Conservation (phyloP, 2,113 vertebrate genomes). For the Ageneiosus marmoratus region DNA sequence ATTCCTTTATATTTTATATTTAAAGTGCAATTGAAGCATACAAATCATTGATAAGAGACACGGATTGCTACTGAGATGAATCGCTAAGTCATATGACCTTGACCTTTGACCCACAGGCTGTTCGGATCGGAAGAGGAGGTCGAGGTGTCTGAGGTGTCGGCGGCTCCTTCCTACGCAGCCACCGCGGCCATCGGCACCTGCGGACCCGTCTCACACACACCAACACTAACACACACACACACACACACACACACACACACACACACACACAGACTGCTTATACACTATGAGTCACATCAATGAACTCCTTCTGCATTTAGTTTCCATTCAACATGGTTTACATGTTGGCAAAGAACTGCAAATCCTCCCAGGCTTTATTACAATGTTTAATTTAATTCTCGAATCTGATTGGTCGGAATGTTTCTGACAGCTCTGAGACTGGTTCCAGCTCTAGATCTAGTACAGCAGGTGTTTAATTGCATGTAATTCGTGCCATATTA, state of each 20-base stretch:
- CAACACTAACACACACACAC: conserved; percentile 79
- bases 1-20: too few species aligned
- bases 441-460: too few species aligned
- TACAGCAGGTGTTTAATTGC: too few species aligned
- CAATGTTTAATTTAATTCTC: not conserved
- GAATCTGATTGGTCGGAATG: not conserved
- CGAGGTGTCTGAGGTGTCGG: conserved; percentile 70
- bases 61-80: too few species aligned
- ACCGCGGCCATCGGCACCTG: conserved; percentile 84
- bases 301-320: not conserved
- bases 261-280: not conserved
- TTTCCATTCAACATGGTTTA: too few species aligned
- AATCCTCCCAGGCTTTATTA: too few species aligned
- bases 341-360: not conserved
- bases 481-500: not conserved
- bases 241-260: not conserved
- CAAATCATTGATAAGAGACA: too few species aligned
- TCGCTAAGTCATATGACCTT: not conserved
- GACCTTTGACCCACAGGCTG: conserved; percentile 68
- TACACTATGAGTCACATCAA: not conserved
- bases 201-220: conserved; percentile 73
- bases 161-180: conserved; percentile 81
- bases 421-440: not conserved
- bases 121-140: conserved; percentile 71
- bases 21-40: too few species aligned